phyloP scores from a whole-genome alignment of 2,113 vertebrate species.

The Anthoscopus minutus region DNA sequence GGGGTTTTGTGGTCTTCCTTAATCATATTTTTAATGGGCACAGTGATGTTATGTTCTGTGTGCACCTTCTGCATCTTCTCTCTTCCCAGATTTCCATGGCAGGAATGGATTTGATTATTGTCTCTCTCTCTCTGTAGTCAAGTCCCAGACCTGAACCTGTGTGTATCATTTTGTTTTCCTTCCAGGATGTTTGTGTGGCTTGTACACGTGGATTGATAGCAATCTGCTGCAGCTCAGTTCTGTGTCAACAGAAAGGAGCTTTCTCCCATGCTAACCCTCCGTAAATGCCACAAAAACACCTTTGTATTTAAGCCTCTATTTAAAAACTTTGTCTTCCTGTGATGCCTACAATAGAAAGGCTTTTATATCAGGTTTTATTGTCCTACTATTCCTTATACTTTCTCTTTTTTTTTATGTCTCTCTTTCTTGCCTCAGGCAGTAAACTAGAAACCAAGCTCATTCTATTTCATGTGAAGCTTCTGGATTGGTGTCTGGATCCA shows the following conservation, averaged over 20 bases:
- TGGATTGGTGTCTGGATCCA: background rate
- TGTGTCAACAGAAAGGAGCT: background rate
- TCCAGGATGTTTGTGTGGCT: background rate
- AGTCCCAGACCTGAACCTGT: background rate
- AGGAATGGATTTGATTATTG: background rate
- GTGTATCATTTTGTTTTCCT: background rate
- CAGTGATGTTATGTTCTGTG: accelerated
- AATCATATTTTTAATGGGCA: background rate
- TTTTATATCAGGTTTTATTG: background rate
- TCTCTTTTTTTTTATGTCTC: background rate
- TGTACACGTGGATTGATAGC: background rate
- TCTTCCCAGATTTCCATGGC: background rate
- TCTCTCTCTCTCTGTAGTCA: background rate
- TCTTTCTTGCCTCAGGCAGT: background rate
- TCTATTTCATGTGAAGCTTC: background rate
- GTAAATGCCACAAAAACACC: background rate
- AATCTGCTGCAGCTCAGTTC: background rate
- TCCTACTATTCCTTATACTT: background rate
- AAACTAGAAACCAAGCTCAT: background rate
- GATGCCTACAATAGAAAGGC: background rate
- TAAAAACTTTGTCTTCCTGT: background rate
- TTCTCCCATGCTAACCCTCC: background rate
- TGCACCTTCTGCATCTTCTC: background rate
- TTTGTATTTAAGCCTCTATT: background rate
- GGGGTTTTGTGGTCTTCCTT: background rate